A percentile compares a stretch with the other conserved stretches of the same genome.
Evolutionary conservation across 2,113 vertebrate genomes (phyloP).

Genomic region (Petaurus breviceps): DNA sequence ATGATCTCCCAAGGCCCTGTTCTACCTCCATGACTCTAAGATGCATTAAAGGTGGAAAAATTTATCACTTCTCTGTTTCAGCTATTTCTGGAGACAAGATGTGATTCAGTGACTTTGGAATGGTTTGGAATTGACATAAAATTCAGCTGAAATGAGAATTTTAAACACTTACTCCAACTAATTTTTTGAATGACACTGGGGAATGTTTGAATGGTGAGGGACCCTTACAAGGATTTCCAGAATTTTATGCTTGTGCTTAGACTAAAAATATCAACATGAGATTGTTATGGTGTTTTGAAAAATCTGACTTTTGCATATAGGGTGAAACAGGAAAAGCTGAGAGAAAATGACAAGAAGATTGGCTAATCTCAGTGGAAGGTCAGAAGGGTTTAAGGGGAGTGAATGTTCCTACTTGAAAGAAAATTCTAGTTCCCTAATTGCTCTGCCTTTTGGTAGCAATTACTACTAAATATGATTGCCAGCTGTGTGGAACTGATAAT

Average conservation of each 20-base stretch:
- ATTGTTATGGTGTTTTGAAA: slow-evolving; percentile 12
- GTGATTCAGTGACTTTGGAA: background rate
- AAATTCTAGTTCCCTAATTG: background rate
- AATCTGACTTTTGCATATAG: slow-evolving; percentile 1
- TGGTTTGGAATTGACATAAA: background rate
- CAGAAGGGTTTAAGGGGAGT: background rate
- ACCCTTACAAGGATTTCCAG: background rate
- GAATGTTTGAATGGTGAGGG: background rate
- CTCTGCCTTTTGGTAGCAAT: background rate
- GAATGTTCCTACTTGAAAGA: background rate
- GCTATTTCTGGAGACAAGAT: background rate
- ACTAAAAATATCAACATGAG: slow-evolving; percentile 1
- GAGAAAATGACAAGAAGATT: background rate
- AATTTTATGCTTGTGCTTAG: slow-evolving; percentile 27
- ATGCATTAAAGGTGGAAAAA: background rate
- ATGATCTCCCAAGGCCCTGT: background rate
- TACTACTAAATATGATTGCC: background rate
- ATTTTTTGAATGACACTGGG: background rate
- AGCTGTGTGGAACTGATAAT: background rate
- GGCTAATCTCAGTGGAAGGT: background rate
- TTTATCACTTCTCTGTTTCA: background rate
- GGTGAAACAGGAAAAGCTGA: background rate
- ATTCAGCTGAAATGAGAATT: background rate
- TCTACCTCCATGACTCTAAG: background rate
- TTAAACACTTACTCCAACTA: background rate